Conservation (phyloP, 2,797 vertebrate species). For the Natrix natrix region DNA sequence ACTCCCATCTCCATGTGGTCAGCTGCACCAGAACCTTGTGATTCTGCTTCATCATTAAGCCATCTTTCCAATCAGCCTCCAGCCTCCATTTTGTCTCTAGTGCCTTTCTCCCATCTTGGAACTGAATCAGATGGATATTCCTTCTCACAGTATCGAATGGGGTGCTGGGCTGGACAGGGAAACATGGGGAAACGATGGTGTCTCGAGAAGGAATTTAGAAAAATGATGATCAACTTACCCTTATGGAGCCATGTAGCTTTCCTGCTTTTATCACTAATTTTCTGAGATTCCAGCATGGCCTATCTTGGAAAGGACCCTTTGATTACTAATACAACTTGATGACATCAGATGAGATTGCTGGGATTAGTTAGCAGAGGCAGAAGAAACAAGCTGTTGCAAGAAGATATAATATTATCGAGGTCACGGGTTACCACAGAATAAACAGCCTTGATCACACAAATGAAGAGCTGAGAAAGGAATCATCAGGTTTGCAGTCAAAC, state of each 20-base stretch:
- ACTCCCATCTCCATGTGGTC: too few relatives aligned
- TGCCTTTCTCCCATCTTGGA: too few relatives aligned
- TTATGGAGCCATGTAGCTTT: background rate
- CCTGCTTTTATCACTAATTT: background rate
- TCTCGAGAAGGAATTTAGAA: background rate
- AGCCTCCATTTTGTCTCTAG: too few relatives aligned
- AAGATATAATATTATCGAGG: background rate
- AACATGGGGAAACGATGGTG: background rate
- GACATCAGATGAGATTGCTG: background rate
- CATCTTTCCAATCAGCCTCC: too few relatives aligned
- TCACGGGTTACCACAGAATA: background rate
- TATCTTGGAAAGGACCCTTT: background rate
- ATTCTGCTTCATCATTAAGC: too few relatives aligned
- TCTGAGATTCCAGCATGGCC: background rate
- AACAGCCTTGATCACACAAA: background rate
- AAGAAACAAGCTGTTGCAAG: background rate
- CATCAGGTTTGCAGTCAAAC: background rate
- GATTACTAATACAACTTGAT: background rate
- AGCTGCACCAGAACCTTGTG: too few relatives aligned
- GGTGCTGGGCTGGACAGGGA: background rate
- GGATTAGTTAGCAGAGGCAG: background rate
- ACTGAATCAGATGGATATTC: too few relatives aligned
- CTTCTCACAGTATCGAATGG: background rate
- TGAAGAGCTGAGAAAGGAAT: background rate
- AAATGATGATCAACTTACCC: background rate